These are phyloP conservation scores for Drosophila rubida DNA, from an alignment of 2,888 invertebrate genomes.

Conservation along the genomic window DNA sequence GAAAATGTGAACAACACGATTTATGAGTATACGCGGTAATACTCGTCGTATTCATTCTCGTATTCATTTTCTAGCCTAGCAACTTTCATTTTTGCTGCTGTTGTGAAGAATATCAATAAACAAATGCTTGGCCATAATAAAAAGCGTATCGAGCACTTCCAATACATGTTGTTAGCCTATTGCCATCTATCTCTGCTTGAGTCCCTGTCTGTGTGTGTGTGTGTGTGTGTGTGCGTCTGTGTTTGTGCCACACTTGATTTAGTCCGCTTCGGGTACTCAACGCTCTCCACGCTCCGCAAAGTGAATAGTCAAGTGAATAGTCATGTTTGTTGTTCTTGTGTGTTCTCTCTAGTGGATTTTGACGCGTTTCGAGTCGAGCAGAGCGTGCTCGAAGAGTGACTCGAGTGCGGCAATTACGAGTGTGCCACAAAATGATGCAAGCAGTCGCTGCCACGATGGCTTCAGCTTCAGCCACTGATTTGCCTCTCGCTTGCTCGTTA, in stretches of 20 bases:
- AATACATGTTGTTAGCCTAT: constrained; percentile 51
- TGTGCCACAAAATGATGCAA: constrained; percentile 36
- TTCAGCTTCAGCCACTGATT: constrained; percentile 13
- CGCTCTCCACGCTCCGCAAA: constrained; percentile 28
- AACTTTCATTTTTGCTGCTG: constrained; percentile 75
- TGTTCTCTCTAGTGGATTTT: constrained; percentile 57
- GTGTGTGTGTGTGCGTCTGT: constrained; percentile 11
- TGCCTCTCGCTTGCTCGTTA: constrained; percentile 4
- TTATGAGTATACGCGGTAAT: constrained; percentile 37
- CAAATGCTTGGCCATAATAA: constrained; percentile 47
- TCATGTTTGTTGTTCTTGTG: constrained; percentile 33
- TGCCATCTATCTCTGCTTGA: constrained; percentile 56
- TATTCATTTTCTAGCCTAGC: constrained; percentile 42
- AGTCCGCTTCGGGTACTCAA: constrained; percentile 55
- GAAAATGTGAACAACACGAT: constrained; percentile 52
- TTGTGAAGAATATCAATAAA: constrained; percentile 63
- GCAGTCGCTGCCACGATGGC: neutral
- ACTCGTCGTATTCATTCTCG: constrained; percentile 18
- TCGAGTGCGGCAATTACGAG: constrained; percentile 66
- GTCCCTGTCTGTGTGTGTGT: too few species aligned
- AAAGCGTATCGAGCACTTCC: constrained; percentile 63
- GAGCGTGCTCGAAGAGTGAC: constrained; percentile 51
- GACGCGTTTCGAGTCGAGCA: constrained; percentile 53
- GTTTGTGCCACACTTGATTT: constrained; percentile 58
- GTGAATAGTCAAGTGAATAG: constrained; percentile 52